Evolutionary conservation across 2,797 vertebrate genomes (phyloP).

Genomic region (Melanotaenia pygmaea): DNA sequence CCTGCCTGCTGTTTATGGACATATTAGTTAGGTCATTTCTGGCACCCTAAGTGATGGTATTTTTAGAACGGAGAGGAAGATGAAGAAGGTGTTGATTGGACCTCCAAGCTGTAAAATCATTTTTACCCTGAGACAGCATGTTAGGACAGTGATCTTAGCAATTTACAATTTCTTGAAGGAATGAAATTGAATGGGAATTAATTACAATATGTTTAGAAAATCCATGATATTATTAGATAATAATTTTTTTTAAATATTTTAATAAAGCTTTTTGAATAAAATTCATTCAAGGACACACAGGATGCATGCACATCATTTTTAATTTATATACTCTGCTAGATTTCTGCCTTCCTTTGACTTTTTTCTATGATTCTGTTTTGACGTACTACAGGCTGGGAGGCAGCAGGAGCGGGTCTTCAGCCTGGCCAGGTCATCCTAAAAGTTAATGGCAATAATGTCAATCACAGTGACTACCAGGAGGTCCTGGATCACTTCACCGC

Average conservation of each 20-base stretch:
- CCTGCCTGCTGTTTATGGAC: slow-evolving; percentile 33
- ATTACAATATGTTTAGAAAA: background rate
- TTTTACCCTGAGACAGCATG: slow-evolving; percentile 34
- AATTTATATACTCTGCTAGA: background rate
- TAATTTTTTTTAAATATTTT: background rate
- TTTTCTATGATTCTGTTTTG: slow-evolving; percentile 36
- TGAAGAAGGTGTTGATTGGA: slow-evolving; percentile 72
- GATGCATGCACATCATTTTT: background rate
- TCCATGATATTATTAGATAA: background rate
- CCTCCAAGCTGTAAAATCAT: slow-evolving; percentile 59
- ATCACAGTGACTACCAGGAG: slow-evolving; percentile 82
- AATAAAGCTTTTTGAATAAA: background rate
- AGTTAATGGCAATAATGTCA: slow-evolving; percentile 91
- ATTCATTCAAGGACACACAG: background rate
- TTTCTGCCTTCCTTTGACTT: slow-evolving; percentile 16
- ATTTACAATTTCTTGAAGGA: slow-evolving; percentile 41
- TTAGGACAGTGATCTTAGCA: slow-evolving; percentile 24
- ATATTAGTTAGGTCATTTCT: slow-evolving; percentile 50
- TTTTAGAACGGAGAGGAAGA: slow-evolving; percentile 63
- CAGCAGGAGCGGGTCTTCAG: slow-evolving; percentile 89
- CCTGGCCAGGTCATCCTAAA: slow-evolving; percentile 95
- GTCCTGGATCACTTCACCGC: slow-evolving; percentile 94
- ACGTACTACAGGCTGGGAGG: slow-evolving; percentile 87
- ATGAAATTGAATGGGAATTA: slow-evolving; percentile 7
- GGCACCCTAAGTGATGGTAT: slow-evolving; percentile 57